A percentile compares a stretch with the other conserved stretches of the same genome.
Evolutionary conservation across 2,888 invertebrate genomes (phyloP).

Genomic region (Carcina quercana): DNA sequence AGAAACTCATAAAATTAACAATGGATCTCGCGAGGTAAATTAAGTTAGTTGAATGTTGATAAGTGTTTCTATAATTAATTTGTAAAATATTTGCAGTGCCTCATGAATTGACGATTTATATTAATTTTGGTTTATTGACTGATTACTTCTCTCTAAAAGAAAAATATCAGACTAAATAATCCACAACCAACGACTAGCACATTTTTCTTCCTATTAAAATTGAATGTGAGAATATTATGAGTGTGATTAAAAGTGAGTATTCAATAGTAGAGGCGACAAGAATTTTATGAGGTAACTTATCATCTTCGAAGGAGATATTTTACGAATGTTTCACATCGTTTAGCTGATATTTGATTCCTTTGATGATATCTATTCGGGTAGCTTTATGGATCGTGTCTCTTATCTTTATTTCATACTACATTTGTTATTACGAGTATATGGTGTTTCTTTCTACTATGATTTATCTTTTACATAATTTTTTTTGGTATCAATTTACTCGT

Average conservation of each 20-base stretch:
- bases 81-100: too few relatives aligned
- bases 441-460: too few relatives aligned
- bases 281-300: constrained; percentile 44
- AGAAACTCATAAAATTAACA: too few relatives aligned
- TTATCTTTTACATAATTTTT: too few relatives aligned
- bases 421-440: too few relatives aligned
- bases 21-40: background rate
- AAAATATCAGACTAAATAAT: background rate
- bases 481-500: too few relatives aligned
- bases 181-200: background rate
- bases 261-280: constrained; percentile 13
- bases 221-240: background rate
- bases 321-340: constrained; percentile 50
- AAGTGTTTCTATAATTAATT: too few relatives aligned
- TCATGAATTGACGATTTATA: too few relatives aligned
- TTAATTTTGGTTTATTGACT: background rate
- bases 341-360: constrained; percentile 42
- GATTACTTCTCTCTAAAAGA: background rate
- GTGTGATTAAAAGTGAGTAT: background rate
- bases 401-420: constrained; percentile 7
- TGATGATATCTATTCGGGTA: constrained; percentile 32
- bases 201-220: background rate
- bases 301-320: constrained; percentile 46
- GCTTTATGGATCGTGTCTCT: constrained; percentile 14
- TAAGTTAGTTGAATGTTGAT: background rate